phyloP scores from a whole-genome alignment of 2,113 vertebrate genomes.

The Ciconia stormi region DNA sequence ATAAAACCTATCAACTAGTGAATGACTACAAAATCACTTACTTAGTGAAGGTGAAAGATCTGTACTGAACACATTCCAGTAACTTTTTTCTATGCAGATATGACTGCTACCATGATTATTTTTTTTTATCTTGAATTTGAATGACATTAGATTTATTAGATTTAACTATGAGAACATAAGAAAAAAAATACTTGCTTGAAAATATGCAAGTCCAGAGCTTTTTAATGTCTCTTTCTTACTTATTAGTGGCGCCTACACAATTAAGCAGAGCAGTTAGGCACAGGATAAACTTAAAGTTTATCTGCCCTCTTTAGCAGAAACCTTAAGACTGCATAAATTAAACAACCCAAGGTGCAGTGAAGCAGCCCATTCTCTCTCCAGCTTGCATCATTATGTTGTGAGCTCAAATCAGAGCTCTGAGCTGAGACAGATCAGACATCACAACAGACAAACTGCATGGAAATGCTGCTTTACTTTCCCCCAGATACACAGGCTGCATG shows the following conservation, averaged over 20 bases:
- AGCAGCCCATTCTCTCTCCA: neutral
- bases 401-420: neutral
- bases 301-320: neutral
- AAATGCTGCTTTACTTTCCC: neutral
- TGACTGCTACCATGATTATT: neutral
- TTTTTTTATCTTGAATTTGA: neutral
- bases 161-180: neutral
- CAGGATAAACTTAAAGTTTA: neutral
- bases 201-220: neutral
- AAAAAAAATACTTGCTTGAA: neutral
- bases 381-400: rapidly evolving
- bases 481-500: neutral
- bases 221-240: neutral
- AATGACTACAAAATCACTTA: neutral
- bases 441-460: neutral
- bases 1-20: neutral
- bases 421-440: neutral
- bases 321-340: neutral
- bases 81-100: neutral
- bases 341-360: neutral
- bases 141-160: neutral
- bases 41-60: neutral
- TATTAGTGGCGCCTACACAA: neutral
- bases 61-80: neutral
- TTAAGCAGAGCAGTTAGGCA: neutral